A percentile compares a stretch with the other conserved stretches of the same genome.
phyloP scores from a whole-genome alignment of 2,888 invertebrate species.

The Drosophila atripex region DNA sequence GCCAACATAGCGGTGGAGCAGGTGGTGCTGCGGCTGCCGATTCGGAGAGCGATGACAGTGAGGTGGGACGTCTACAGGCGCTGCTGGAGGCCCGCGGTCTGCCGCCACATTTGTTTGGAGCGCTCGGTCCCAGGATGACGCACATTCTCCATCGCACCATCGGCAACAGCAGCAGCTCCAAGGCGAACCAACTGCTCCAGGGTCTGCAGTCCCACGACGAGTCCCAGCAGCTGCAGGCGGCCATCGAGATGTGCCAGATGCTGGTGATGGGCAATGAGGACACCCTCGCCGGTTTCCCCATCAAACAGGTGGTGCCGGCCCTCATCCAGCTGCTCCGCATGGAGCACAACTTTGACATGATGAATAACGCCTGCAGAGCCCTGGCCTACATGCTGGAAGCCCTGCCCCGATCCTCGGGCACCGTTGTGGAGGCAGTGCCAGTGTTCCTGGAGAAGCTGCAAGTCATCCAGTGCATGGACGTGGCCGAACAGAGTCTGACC shows the following conservation, averaged over 20 bases:
- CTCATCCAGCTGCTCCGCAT: constrained; percentile 95
- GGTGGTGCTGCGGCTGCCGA: constrained; percentile 82
- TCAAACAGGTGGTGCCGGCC: constrained; percentile 98
- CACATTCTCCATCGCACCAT: constrained; percentile 97
- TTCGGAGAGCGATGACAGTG: constrained; percentile 94
- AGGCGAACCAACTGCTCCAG: constrained; percentile 96
- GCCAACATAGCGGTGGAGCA: constrained; percentile 41
- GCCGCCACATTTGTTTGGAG: constrained; percentile 98
- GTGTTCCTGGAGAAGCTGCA: constrained; percentile 98
- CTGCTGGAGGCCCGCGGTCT: constrained; percentile 96
- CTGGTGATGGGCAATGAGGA: constrained; percentile 99
- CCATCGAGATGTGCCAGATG: constrained; percentile 99
- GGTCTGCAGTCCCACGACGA: constrained; percentile 97
- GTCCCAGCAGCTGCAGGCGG: constrained; percentile 97
- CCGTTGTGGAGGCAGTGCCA: constrained; percentile 98
- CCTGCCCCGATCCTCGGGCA: constrained; percentile 96
- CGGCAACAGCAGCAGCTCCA: constrained; percentile 93
- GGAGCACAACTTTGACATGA: constrained; percentile 99
- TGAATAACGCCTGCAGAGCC: constrained; percentile 99
- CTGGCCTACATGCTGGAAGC: constrained; percentile 99
- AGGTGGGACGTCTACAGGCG: constrained; percentile 97
- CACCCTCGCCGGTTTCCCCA: constrained; percentile 98
- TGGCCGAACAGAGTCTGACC: constrained; percentile 98
- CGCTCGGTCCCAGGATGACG: constrained; percentile 98
- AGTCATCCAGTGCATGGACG: constrained; percentile 99